These are phyloP conservation scores for Cantharis lateralis DNA, from an alignment of 2,888 invertebrate genomes.

Conservation along the genomic window DNA sequence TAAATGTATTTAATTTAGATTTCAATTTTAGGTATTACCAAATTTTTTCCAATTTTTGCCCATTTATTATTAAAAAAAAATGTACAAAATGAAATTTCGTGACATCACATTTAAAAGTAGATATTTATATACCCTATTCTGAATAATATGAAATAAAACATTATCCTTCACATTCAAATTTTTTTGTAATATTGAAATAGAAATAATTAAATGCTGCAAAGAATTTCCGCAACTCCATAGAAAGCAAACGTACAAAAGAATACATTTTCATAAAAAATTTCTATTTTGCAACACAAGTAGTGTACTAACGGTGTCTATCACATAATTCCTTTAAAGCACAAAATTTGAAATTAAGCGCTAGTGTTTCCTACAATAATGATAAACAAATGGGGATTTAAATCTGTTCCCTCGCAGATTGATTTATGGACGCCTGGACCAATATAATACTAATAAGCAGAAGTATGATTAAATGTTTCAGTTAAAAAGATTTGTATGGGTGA, in stretches of 20 bases:
- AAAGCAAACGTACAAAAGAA: neutral
- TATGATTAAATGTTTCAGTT: too few species aligned
- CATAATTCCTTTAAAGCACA: too few species aligned
- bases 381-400: too few species aligned
- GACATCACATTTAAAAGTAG: neutral
- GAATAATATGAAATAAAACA: neutral
- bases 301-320: too few species aligned
- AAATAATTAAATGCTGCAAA: neutral
- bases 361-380: too few species aligned
- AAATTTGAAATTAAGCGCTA: too few species aligned
- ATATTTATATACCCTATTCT: neutral
- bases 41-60: neutral
- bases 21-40: neutral
- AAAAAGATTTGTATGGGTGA: too few species aligned
- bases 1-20: neutral
- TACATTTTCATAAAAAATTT: neutral
- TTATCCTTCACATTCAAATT: neutral
- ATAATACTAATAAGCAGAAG: too few species aligned
- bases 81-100: neutral
- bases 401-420: too few species aligned
- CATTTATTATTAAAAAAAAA: neutral
- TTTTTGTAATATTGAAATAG: neutral
- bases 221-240: neutral
- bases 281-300: neutral
- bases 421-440: too few species aligned